phyloP scores from a whole-genome alignment of 2,113 vertebrate genomes.

The Grus americana region DNA sequence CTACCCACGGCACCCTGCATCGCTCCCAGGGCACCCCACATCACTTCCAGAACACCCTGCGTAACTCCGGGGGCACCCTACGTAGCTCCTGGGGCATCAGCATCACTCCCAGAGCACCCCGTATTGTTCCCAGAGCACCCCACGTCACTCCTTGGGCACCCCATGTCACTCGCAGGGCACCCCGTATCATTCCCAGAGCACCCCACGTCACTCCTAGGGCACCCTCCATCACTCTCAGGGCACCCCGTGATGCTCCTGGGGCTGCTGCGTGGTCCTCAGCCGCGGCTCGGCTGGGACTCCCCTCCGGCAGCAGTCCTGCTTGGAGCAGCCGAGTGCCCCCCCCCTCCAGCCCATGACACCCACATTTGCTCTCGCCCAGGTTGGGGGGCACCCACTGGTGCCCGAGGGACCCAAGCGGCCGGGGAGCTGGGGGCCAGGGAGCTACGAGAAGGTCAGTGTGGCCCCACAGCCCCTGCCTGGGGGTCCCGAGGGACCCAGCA shows the following conservation, averaged over 20 bases:
- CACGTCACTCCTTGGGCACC: no score
- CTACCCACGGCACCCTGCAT: neutral
- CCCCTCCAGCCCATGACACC: neutral
- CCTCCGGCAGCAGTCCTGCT: neutral
- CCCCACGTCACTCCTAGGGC: neutral
- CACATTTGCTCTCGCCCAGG: neutral
- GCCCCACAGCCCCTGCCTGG: accelerated
- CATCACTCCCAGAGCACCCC: neutral
- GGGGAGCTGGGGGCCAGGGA: slow-evolving; percentile 46
- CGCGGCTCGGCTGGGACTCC: neutral
- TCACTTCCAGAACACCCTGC: no score
- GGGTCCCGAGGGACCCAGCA: neutral
- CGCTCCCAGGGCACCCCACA: accelerated
- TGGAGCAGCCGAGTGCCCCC: accelerated
- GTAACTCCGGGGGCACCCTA: neutral
- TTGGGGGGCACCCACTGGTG: neutral
- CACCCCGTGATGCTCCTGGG: neutral
- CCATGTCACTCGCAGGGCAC: neutral
- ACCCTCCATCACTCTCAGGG: neutral
- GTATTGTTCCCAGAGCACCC: neutral
- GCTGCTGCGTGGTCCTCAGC: accelerated
- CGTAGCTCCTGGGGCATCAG: no score
- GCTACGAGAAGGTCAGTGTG: slow-evolving; percentile 74
- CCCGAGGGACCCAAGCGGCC: slow-evolving; percentile 32
- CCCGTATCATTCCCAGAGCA: neutral